These are phyloP conservation scores for Metallyticus violacea DNA, from an alignment of 2,888 invertebrate species.

Conservation along the genomic window DNA sequence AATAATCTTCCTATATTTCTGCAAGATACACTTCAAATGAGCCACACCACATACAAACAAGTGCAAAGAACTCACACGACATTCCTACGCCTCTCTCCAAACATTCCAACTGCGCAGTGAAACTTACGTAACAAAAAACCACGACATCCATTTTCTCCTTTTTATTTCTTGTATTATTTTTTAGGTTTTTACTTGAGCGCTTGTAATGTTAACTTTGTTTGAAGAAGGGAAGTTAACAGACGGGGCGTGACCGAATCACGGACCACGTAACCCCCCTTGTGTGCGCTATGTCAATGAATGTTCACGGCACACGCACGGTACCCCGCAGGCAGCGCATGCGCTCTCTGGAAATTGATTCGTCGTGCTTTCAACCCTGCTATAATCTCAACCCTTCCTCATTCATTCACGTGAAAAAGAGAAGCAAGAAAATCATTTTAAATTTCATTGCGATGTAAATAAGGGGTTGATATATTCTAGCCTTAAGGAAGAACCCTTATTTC, in stretches of 20 bases:
- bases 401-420: not conserved
- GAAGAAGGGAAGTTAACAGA: not conserved
- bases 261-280: not conserved
- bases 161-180: not conserved
- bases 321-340: not conserved
- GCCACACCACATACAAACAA: not conserved
- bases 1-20: no score
- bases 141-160: not conserved
- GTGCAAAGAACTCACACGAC: not conserved
- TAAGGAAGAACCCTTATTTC: not conserved
- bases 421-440: not conserved
- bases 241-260: not conserved
- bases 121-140: not conserved
- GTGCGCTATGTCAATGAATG: not conserved
- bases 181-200: no score
- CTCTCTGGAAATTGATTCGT: not conserved
- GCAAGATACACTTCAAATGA: not conserved
- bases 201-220: not conserved
- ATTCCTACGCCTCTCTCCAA: not conserved
- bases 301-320: not conserved
- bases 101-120: not conserved
- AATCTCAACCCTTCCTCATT: not conserved
- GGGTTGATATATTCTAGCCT: not conserved
- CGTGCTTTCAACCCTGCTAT: not conserved
- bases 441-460: not conserved